phyloP scores from a whole-genome alignment of 2,113 vertebrate species.

The Mionectes macconnelli region DNA sequence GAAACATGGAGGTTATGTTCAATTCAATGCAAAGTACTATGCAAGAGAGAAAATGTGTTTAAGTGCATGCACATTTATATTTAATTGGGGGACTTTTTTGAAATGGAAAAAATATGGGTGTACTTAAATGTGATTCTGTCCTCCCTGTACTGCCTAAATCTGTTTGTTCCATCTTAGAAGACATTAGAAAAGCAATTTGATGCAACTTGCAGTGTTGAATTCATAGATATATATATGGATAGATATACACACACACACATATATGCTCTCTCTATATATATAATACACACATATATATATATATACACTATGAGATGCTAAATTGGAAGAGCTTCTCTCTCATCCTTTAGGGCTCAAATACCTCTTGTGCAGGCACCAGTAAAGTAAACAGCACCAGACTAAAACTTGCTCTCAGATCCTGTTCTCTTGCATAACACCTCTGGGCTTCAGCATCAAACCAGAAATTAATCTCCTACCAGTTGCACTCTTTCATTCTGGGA shows the following conservation, averaged over 20 bases:
- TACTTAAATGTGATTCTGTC: background rate
- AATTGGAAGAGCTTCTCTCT: background rate
- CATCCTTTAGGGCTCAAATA: background rate
- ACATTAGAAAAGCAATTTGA: background rate
- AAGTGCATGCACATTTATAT: background rate
- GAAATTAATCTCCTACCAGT: background rate
- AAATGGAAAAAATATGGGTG: background rate
- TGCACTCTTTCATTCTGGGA: background rate
- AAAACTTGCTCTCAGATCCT: background rate
- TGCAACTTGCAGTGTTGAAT: background rate
- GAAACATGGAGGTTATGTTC: background rate
- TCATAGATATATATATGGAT: background rate
- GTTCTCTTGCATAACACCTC: background rate
- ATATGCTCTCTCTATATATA: too few relatives aligned
- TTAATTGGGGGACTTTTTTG: background rate
- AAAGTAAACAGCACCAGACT: background rate
- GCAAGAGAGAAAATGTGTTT: background rate
- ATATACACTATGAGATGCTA: background rate
- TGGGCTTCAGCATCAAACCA: background rate
- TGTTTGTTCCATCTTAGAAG: background rate
- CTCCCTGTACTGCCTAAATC: background rate
- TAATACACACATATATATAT: background rate
- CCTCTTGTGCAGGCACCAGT: background rate
- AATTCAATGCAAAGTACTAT: background rate
- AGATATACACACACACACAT: too few relatives aligned